Conservation (phyloP, 2,888 invertebrate species). For the Catocala fraxini region DNA sequence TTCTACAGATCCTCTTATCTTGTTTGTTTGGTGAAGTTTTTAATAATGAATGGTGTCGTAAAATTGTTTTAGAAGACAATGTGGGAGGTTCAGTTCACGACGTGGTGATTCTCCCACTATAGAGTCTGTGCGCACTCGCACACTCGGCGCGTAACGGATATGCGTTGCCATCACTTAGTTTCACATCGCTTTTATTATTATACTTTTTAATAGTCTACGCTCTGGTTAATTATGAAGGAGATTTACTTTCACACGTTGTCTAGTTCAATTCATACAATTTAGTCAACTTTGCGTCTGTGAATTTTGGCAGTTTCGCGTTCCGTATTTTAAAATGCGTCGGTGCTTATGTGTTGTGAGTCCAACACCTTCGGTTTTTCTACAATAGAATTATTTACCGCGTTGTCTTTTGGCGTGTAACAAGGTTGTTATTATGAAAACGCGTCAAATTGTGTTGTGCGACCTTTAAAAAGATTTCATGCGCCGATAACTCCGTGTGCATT, state of each 20-base stretch:
- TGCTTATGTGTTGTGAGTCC: too few relatives aligned
- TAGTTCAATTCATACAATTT: slow-evolving; percentile 56
- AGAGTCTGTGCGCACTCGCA: slow-evolving; percentile 34
- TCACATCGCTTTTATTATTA: slow-evolving; percentile 47
- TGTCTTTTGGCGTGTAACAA: slow-evolving; percentile 37
- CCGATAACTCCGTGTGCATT: slow-evolving; percentile 29
- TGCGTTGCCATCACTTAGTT: slow-evolving; percentile 48
- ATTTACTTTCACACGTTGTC: slow-evolving; percentile 70
- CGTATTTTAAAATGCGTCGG: too few relatives aligned
- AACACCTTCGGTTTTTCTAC: too few relatives aligned
- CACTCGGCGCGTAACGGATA: slow-evolving; percentile 39
- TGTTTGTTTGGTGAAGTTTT: slow-evolving; percentile 56
- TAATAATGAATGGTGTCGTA: slow-evolving; percentile 49
- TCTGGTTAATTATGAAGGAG: slow-evolving; percentile 69
- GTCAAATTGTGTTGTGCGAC: slow-evolving; percentile 31
- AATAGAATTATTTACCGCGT: slow-evolving; percentile 14
- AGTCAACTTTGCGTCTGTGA: slow-evolving; percentile 16
- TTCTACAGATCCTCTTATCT: slow-evolving; percentile 47
- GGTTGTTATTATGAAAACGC: slow-evolving; percentile 31
- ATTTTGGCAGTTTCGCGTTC: slow-evolving; percentile 7
- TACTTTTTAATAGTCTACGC: slow-evolving; percentile 66
- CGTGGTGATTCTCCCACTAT: slow-evolving; percentile 54
- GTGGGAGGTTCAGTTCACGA: slow-evolving; percentile 27
- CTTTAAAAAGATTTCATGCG: slow-evolving; percentile 39
- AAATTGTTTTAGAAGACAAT: slow-evolving; percentile 52